Evolutionary conservation across 1,140 invertebrate genomes (phyloP), one percentile per base, ranked within the genome.

Genomic region (Globodera rostochiensis): DNA sequence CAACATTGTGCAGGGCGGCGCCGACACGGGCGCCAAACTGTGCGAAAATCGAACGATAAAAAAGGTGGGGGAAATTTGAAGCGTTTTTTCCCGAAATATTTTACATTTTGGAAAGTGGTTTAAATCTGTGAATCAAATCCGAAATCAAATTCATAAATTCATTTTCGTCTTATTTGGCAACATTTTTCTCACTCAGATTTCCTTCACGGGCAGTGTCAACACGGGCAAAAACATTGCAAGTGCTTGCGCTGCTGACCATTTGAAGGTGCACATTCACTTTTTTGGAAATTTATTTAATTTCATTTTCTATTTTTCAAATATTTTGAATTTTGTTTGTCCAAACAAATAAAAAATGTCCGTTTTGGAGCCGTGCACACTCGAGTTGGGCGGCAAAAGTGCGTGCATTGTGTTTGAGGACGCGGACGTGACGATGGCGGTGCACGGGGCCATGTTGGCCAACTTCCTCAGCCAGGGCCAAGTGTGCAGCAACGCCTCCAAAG

Each of bases 381-480:
- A 93, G 85, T 89, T 93, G 66, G 92, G 93, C 21, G 92, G 92
- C 9, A 93, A 93, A 85, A 92, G 91, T 15, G 91, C 92, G 0
- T 86, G 93, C 21, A 91, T 93, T 69, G 91, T 93, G 25, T 92
- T 93, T 87, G 88, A 88, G 21, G 92, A 93, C 87, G 89, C 90
- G 71, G 88, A 92, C 80, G 60, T 93, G 19, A 91, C 92, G 21
- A 91, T 92, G 86, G 92, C 92, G 74, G 91, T 92, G 8, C 91
- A 92, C 81, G 92, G 91, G 8, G 91, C 92, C 4, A 90, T 93
- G 86, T 88, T 93, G 87, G 92, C 92, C 6, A 93, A 93, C 86
- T 93, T 92, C 86, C 88, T 91, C 45, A 92, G 91, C 60, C 92
- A 93, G 84, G 92, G 90, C 47, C 84, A 91, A 88, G 92, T 93